Base-by-base conservation (phyloP, 1,140 invertebrate species). In the Drosophila bifasciata region DNA sequence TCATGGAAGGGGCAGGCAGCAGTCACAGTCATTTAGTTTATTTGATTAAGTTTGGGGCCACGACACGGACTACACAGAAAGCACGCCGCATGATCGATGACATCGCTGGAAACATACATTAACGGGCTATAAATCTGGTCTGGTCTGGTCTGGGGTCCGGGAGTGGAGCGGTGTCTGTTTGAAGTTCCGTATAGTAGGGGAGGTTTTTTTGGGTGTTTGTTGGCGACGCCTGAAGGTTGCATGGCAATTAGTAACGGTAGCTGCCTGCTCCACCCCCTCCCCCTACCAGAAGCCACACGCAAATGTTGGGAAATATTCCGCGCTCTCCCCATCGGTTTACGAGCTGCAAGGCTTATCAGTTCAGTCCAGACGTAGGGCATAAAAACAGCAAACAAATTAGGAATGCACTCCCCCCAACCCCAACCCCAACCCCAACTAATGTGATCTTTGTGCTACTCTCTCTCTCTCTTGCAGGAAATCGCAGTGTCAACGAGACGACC, bases 381-480 rank as follows among this genome's bases (percentile, higher is more conserved):
- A 73, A 52, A 66, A 76, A 39, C 25, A 32, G 40, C 25, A 66
- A 61, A 71, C 40, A 53, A 28, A 66, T 56, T 58, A 41, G 36
- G 13, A 23, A 58, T 36, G n/a, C 21, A 39, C 9, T 6, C 15
- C 21, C 36, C 28, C n/a, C n/a, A n/a, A n/a, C n/a, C n/a, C n/a
- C n/a, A n/a, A n/a, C n/a, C n/a, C n/a, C n/a, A n/a, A n/a, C n/a
- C 25, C 13, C 16, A 23, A 16, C 16, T 50, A 2, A 46, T 25
- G 46, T 25, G 46, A 52, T 45, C 48, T 51, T 50, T 60, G 5
- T 40, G 32, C 15, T 9, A 53, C 25, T 36, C 4, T 92, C 91
- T 8, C 92, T n/a, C n/a, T n/a, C n/a, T n/a, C n/a, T n/a, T n/a
- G n/a, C n/a, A 95, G 94, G 92, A 73, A 93, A 94, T 89, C 93